Conservation (phyloP, 2,888 invertebrate genomes). For the Prenolepis imparis region DNA sequence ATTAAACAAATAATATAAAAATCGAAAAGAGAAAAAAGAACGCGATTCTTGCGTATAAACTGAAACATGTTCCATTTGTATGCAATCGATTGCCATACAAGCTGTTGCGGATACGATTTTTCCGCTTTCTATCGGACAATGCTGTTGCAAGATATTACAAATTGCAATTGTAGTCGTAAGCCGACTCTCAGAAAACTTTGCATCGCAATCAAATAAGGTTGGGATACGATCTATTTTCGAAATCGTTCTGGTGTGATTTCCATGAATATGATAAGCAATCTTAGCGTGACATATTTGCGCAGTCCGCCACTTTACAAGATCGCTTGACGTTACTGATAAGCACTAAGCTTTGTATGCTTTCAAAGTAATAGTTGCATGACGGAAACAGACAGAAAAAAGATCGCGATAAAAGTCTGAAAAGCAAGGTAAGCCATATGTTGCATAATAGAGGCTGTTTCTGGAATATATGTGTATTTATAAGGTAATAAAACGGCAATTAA, state of each 20-base stretch:
- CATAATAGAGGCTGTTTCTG: not conserved
- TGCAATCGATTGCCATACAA: slow-evolving; percentile 26
- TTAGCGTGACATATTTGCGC: slow-evolving; percentile 39
- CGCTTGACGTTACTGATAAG: slow-evolving; percentile 10
- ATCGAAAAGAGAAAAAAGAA: not conserved
- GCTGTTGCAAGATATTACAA: not conserved
- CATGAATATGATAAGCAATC: slow-evolving; percentile 27
- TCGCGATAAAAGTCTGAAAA: slow-evolving; percentile 27
- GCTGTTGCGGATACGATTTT: slow-evolving; percentile 18
- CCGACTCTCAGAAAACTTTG: slow-evolving; percentile 15
- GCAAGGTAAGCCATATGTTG: not conserved
- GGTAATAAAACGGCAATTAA: slow-evolving; percentile 25
- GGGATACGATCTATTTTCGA: slow-evolving; percentile 9
- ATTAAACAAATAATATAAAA: not conserved
- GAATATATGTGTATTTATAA: slow-evolving; percentile 23
- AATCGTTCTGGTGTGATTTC: slow-evolving; percentile 6
- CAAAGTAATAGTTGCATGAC: slow-evolving; percentile 28
- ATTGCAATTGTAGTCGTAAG: not conserved
- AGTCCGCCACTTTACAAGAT: slow-evolving; percentile 9
- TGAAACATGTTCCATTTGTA: slow-evolving; percentile 9
- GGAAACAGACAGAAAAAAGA: slow-evolving; percentile 27
- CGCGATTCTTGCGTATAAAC: slow-evolving; percentile 3
- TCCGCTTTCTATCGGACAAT: not conserved
- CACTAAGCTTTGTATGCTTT: not conserved
- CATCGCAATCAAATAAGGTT: slow-evolving; percentile 4